Evolutionary conservation across 2,113 vertebrate species (phyloP).

Genomic region (Halcyon malimbica): DNA sequence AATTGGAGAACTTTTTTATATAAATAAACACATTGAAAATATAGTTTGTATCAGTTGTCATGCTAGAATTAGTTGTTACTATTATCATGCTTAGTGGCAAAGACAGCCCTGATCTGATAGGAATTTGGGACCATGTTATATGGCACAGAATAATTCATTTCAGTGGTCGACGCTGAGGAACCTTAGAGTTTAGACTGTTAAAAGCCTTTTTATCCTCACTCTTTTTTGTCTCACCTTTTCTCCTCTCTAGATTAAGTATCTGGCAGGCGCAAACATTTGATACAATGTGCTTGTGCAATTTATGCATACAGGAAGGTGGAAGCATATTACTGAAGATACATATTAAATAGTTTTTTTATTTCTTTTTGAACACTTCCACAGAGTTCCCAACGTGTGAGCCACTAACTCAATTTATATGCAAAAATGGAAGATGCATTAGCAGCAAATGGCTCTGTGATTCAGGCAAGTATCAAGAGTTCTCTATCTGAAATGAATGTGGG

Average conservation of each 20-base stretch:
- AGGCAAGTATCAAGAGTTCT: conserved; percentile 76
- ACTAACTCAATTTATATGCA: conserved; percentile 91
- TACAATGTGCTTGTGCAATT: background rate
- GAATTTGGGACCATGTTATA: background rate
- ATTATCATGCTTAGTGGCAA: background rate
- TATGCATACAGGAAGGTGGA: background rate
- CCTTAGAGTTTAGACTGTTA: background rate
- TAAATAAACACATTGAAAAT: background rate
- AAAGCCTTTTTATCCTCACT: background rate
- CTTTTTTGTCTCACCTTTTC: background rate
- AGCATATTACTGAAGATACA: background rate
- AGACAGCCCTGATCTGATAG: background rate
- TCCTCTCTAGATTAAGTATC: background rate
- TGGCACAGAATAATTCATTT: background rate
- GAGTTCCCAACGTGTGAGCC: conserved; percentile 94
- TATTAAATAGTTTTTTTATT: background rate
- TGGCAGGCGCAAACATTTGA: background rate
- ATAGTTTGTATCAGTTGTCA: background rate
- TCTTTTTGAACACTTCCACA: conserved; percentile 58
- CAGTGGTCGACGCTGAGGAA: background rate
- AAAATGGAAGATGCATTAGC: conserved; percentile 91
- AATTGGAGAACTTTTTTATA: background rate
- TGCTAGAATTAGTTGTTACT: background rate
- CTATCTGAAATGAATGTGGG: background rate
- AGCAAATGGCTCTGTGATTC: conserved; percentile 95